A percentile compares a stretch with the other conserved stretches of the same genome.
These are phyloP conservation scores for Oreochromis niloticus DNA, from an alignment of 2,113 vertebrate species.

Conservation along the genomic window DNA sequence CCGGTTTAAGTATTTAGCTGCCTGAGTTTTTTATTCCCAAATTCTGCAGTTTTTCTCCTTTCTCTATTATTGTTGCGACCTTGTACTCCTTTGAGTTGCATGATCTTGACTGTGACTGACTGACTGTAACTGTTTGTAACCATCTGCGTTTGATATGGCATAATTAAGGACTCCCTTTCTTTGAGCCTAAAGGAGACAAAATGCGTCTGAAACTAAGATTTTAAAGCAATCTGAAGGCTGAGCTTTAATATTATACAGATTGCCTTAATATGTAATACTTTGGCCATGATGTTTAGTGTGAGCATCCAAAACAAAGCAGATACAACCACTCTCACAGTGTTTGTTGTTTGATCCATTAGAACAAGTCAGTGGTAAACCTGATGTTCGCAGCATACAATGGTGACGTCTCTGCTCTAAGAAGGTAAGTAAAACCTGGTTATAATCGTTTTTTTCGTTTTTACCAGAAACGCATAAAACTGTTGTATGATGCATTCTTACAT, in stretches of 20 bases:
- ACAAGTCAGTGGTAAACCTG: conserved; percentile 84
- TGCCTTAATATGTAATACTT: neutral
- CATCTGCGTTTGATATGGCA: neutral
- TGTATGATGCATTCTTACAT: neutral
- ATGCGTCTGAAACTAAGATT: neutral
- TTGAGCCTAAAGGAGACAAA: neutral
- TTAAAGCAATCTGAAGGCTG: neutral
- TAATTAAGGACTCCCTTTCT: neutral
- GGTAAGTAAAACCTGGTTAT: conserved; percentile 57
- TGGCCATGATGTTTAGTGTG: neutral
- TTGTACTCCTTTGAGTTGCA: neutral
- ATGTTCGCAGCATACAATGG: conserved; percentile 86
- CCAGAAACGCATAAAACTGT: neutral
- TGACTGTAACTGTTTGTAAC: neutral
- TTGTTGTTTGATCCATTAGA: conserved; percentile 58
- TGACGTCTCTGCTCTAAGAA: conserved; percentile 80
- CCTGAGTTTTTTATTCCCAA: neutral
- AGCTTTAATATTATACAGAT: neutral
- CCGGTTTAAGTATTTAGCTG: neutral
- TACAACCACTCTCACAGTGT: neutral
- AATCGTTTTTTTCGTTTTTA: neutral
- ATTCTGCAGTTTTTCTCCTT: neutral
- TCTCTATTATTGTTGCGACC: neutral
- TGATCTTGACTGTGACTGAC: neutral
- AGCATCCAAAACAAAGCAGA: neutral